A percentile compares a stretch with the other conserved stretches of the same genome.
Evolutionary conservation across 2,797 vertebrate genomes (phyloP).

Genomic region (Parauchenoglanis ngamensis): DNA sequence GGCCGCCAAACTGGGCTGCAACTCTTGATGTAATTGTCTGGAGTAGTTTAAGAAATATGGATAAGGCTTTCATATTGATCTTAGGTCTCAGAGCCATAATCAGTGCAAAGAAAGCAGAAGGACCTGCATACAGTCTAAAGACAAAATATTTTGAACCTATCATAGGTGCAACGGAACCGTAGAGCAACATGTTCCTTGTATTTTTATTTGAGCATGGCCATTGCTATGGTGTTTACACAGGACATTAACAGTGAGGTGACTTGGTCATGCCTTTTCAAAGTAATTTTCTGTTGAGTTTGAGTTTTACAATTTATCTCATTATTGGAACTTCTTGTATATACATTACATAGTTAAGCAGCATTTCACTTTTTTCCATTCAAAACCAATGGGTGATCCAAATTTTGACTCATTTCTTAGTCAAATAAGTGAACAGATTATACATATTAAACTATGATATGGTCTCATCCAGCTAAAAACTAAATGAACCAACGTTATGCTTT

Average conservation of each 20-base stretch:
- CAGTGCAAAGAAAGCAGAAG: constrained; percentile 36
- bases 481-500: not conserved
- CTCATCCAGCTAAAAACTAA: not conserved
- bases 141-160: not conserved
- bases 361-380: not conserved
- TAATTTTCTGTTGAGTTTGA: not conserved
- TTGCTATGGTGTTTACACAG: not conserved
- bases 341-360: not conserved
- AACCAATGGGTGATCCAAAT: not conserved
- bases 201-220: not conserved
- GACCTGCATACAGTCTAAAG: too few species aligned
- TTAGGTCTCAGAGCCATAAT: constrained; percentile 71
- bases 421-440: not conserved
- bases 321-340: not conserved
- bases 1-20: constrained; percentile 62
- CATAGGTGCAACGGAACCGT: constrained; percentile 17
- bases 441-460: not conserved
- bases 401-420: not conserved
- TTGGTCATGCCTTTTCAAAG: not conserved
- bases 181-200: not conserved
- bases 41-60: constrained; percentile 75
- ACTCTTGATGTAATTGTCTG: constrained; percentile 71
- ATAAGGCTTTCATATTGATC: constrained; percentile 71
- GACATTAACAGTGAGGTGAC: not conserved
- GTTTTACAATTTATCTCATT: not conserved